Evolutionary conservation across 2,113 vertebrate species (phyloP).

Genomic region (Formicarius rufipectus): DNA sequence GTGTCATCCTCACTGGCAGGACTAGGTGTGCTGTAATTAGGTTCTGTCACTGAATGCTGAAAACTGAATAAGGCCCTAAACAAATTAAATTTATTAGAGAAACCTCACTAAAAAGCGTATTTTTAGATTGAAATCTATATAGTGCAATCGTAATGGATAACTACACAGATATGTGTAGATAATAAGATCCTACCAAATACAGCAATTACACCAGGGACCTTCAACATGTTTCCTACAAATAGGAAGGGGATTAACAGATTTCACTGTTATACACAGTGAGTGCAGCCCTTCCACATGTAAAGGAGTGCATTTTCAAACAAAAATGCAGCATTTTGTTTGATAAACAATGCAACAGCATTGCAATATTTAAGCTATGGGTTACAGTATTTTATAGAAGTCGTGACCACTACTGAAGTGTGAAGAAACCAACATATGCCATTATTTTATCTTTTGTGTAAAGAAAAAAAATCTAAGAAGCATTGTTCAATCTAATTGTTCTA

Average conservation of each 20-base stretch:
- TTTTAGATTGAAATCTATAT: not conserved
- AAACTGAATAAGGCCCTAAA: not conserved
- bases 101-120: not conserved
- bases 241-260: not conserved
- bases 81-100: not conserved
- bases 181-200: not conserved
- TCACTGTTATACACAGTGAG: not conserved
- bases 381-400: not conserved
- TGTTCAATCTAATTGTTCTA: conserved; percentile 40
- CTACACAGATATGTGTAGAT: not conserved
- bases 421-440: conserved; percentile 11
- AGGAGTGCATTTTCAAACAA: not conserved
- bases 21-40: not conserved
- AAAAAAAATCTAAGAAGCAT: not conserved
- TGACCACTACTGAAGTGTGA: conserved; percentile 11
- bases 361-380: not conserved
- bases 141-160: not conserved
- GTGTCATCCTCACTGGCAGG: not conserved
- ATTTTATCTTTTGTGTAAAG: conserved; percentile 22
- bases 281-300: not conserved
- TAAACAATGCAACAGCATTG: not conserved
- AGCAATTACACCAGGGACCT: not conserved
- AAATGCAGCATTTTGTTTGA: not conserved
- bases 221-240: not conserved
- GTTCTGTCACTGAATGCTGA: no score